Percentiles rank a stretch among this genome's conserved stretches.
Evolutionary conservation across 2,888 invertebrate genomes (phyloP).

Genomic region (Cheilosia variabilis): DNA sequence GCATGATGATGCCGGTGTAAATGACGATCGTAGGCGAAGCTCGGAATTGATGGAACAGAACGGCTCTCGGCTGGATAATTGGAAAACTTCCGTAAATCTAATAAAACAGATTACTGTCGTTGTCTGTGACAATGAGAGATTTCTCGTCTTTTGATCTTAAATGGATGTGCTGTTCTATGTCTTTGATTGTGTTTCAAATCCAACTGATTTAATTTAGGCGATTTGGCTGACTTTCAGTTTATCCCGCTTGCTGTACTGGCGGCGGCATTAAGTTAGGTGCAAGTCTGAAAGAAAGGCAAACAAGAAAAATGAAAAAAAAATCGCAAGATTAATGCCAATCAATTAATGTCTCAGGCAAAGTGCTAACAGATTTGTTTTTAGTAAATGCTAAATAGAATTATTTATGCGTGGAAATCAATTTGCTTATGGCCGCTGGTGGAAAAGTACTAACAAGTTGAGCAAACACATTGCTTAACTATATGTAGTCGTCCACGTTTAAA

Average conservation of each 20-base stretch:
- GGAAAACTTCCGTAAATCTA: slow-evolving; percentile 66
- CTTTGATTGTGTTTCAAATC: slow-evolving; percentile 64
- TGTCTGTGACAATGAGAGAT: slow-evolving; percentile 28
- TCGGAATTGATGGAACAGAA: not conserved
- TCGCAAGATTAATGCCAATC: slow-evolving; percentile 20
- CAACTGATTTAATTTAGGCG: slow-evolving; percentile 59
- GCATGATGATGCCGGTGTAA: slow-evolving; percentile 51
- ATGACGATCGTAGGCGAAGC: slow-evolving; percentile 43
- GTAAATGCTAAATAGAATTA: slow-evolving; percentile 3
- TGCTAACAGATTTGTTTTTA: slow-evolving; percentile 46
- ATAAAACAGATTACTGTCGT: slow-evolving; percentile 62
- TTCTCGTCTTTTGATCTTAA: slow-evolving; percentile 59
- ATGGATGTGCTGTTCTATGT: slow-evolving; percentile 48
- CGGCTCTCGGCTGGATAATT: slow-evolving; percentile 55
- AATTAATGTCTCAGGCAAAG: slow-evolving; percentile 28
- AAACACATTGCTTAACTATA: no score
- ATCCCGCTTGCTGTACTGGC: not conserved
- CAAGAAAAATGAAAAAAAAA: not conserved
- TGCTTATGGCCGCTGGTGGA: not conserved
- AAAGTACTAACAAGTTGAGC: not conserved
- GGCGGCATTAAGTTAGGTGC: not conserved
- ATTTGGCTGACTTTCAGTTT: slow-evolving; percentile 4
- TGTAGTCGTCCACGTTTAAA: no score
- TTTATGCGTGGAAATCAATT: not conserved
- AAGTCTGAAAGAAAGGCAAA: slow-evolving; percentile 35